Conservation (phyloP, 2,888 invertebrate genomes). For the Aleiodes alternator region DNA sequence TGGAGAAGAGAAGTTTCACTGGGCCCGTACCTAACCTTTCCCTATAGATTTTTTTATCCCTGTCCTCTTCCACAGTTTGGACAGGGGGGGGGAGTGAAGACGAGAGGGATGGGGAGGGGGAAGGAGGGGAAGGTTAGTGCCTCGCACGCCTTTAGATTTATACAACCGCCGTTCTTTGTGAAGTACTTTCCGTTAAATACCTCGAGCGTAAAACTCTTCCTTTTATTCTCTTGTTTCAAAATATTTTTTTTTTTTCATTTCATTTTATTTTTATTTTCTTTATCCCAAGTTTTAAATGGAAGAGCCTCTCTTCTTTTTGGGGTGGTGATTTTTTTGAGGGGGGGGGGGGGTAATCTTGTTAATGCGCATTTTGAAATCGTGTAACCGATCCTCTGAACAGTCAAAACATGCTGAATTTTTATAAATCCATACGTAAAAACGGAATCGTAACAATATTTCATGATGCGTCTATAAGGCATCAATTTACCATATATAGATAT, state of each 20-base stretch:
- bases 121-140: constrained; percentile 9
- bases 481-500: no score
- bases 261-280: constrained; percentile 3
- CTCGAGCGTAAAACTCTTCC: constrained; percentile 37
- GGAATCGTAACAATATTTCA: no score
- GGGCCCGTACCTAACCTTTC: constrained; percentile 46
- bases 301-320: not conserved
- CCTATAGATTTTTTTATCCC: constrained; percentile 2
- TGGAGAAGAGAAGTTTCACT: constrained; percentile 34
- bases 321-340: not conserved
- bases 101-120: no score
- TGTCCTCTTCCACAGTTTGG: constrained; percentile 30
- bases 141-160: constrained; percentile 47
- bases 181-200: constrained; percentile 52
- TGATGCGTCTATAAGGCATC: no score
- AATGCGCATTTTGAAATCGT: no score
- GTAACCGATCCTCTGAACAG: no score
- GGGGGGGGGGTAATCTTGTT: no score
- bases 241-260: constrained; percentile 43
- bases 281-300: not conserved
- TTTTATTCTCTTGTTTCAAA: constrained; percentile 17
- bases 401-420: no score
- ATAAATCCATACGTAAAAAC: no score
- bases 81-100: not conserved
- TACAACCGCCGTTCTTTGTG: constrained; percentile 34